Evolutionary conservation across 2,888 invertebrate genomes (phyloP).

Genomic region (Adelognathus sp.): DNA sequence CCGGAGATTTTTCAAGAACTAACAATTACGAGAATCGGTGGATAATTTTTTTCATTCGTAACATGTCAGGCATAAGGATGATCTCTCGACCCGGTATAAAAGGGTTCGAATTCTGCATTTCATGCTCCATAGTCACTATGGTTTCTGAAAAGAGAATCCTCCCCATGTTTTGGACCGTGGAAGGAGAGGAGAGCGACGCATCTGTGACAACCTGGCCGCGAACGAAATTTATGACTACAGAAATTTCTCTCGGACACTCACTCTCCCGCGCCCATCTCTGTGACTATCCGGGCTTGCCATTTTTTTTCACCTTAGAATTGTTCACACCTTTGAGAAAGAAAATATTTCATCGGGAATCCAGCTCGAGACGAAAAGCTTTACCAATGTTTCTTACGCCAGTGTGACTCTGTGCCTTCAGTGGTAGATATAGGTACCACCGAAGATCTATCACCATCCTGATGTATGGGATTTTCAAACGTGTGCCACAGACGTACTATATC

Average conservation of each 20-base stretch:
- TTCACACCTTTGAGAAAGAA: slow-evolving; percentile 32
- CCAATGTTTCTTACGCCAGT: slow-evolving; percentile 13
- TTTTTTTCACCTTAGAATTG: slow-evolving; percentile 22
- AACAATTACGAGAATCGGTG: too few species aligned
- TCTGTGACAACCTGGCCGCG: slow-evolving; percentile 67
- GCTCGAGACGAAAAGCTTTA: slow-evolving; percentile 42
- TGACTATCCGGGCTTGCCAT: not conserved
- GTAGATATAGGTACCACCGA: slow-evolving; percentile 2
- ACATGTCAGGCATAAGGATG: too few species aligned
- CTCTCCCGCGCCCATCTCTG: slow-evolving; percentile 2
- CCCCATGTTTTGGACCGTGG: not conserved
- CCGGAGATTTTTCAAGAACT: too few species aligned
- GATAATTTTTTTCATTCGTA: too few species aligned
- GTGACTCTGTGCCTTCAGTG: too few species aligned
- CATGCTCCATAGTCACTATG: not conserved
- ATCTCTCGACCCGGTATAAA: too few species aligned
- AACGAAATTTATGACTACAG: slow-evolving; percentile 71
- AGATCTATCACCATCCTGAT: slow-evolving; percentile 46
- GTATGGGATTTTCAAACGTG: slow-evolving; percentile 23
- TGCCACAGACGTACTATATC: slow-evolving; percentile 7
- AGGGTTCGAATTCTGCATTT: too few species aligned
- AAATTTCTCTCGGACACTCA: slow-evolving; percentile 17
- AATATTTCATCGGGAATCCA: slow-evolving; percentile 47
- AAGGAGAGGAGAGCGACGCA: slow-evolving; percentile 55
- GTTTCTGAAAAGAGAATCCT: not conserved